Conservation (phyloP, 1,140 invertebrate genomes). For the Vanessa tameamea region DNA sequence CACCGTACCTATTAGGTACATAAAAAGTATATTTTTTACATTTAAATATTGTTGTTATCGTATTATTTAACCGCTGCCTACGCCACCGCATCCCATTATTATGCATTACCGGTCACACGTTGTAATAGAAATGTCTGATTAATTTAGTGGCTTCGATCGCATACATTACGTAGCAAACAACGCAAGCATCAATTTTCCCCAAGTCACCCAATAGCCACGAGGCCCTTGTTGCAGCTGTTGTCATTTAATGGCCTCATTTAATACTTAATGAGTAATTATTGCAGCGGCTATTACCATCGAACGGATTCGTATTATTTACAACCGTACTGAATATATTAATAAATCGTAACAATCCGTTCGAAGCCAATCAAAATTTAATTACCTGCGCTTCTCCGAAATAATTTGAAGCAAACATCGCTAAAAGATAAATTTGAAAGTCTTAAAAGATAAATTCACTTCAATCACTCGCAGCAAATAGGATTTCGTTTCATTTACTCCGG, state of each 20-base stretch:
- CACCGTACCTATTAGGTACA: not conserved
- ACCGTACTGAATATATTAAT: conserved; percentile 59
- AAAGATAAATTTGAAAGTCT: conserved; percentile 78
- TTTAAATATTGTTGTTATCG: conserved; percentile 17
- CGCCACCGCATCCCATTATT: conserved; percentile 17
- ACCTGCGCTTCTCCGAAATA: conserved; percentile 59
- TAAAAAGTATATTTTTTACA: conserved; percentile 10
- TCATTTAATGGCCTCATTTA: conserved; percentile 60
- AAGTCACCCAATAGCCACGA: conserved; percentile 34
- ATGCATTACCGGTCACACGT: conserved; percentile 23
- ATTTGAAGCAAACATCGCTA: conserved; percentile 60
- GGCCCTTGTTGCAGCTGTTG: conserved; percentile 39
- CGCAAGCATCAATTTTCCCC: conserved; percentile 26
- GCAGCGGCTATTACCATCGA: conserved; percentile 59
- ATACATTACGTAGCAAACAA: conserved; percentile 17
- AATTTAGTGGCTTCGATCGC: conserved; percentile 25
- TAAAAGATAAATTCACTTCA: conserved; percentile 80
- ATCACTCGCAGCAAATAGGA: conserved; percentile 78
- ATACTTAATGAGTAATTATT: conserved; percentile 71
- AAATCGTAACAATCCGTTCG: conserved; percentile 61
- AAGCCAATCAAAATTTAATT: conserved; percentile 74
- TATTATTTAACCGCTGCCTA: conserved; percentile 10
- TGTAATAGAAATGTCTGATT: conserved; percentile 28
- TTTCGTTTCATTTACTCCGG: conserved; percentile 78
- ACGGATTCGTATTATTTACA: conserved; percentile 54